phyloP scores from a whole-genome alignment of 2,888 invertebrate species.

The Corythucha ciliata region DNA sequence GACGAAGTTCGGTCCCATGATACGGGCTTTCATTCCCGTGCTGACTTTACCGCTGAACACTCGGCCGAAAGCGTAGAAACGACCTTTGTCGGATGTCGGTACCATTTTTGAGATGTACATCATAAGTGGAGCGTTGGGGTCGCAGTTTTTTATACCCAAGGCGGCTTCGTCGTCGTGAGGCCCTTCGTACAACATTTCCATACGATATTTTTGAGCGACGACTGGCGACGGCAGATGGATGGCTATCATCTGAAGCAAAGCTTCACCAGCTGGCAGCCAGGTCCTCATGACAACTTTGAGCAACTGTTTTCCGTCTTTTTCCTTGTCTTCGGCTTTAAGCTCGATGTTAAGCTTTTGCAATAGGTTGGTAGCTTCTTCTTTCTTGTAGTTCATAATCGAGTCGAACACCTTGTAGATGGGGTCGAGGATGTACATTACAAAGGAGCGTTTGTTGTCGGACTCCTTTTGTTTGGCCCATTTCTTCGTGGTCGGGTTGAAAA shows the following conservation, averaged over 20 bases:
- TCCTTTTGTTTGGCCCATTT: slow-evolving; percentile 95
- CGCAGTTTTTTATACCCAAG: slow-evolving; percentile 81
- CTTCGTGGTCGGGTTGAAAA: slow-evolving; percentile 94
- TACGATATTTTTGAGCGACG: slow-evolving; percentile 96
- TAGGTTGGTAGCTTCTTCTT: slow-evolving; percentile 82
- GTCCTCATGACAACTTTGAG: slow-evolving; percentile 97
- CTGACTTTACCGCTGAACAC: slow-evolving; percentile 90
- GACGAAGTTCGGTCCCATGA: slow-evolving; percentile 97
- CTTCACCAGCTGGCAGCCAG: slow-evolving; percentile 99
- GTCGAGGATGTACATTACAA: slow-evolving; percentile 97
- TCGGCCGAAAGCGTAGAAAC: slow-evolving; percentile 99
- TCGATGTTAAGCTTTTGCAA: slow-evolving; percentile 85
- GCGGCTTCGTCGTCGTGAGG: slow-evolving; percentile 94
- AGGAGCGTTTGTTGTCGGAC: slow-evolving; percentile 87
- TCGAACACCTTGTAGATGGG: slow-evolving; percentile 96
- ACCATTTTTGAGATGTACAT: slow-evolving; percentile 99
- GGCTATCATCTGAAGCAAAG: slow-evolving; percentile 99
- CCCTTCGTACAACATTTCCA: slow-evolving; percentile 99
- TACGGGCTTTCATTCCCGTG: slow-evolving; percentile 88
- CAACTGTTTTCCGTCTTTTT: slow-evolving; percentile 91
- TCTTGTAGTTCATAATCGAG: slow-evolving; percentile 86
- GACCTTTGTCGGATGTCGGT: slow-evolving; percentile 98
- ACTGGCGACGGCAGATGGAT: slow-evolving; percentile 99
- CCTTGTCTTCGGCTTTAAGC: slow-evolving; percentile 88
- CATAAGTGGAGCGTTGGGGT: slow-evolving; percentile 96